Conservation (phyloP, 2,113 vertebrate genomes). For the Sprattus sprattus region DNA sequence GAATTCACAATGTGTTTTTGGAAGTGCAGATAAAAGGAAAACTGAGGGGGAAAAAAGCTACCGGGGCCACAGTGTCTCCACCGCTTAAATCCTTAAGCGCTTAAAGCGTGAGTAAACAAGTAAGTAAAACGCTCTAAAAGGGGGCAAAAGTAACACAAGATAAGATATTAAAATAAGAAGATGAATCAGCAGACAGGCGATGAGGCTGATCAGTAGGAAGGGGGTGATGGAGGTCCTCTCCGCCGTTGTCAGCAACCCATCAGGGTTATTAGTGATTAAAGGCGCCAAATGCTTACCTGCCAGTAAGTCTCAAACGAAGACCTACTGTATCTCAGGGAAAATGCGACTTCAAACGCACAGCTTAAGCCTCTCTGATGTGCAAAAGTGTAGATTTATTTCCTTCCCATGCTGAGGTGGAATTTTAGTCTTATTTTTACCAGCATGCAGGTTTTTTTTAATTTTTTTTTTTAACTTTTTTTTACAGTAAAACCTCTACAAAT, state of each 20-base stretch:
- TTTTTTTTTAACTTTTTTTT: constrained; percentile 5
- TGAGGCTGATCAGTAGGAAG: constrained; percentile 64
- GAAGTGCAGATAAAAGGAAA: constrained; percentile 40
- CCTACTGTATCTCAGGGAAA: constrained; percentile 51
- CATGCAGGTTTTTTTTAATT: constrained; percentile 45
- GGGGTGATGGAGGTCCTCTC: constrained; percentile 51
- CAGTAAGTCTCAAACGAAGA: constrained; percentile 55
- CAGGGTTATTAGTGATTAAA: constrained; percentile 68
- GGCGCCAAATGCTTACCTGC: constrained; percentile 58
- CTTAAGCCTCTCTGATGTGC: constrained; percentile 66
- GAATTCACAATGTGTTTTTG: background rate
- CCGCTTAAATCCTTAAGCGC: constrained; percentile 20
- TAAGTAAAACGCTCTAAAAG: background rate
- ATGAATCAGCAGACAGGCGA: constrained; percentile 62
- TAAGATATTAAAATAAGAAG: constrained; percentile 62
- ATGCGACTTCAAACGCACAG: constrained; percentile 61
- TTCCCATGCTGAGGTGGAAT: constrained; percentile 38
- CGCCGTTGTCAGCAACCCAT: constrained; percentile 63
- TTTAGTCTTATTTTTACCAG: constrained; percentile 41
- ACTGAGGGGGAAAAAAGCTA: constrained; percentile 31
- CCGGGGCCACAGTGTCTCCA: background rate
- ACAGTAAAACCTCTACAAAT: constrained; percentile 29
- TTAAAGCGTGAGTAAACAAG: constrained; percentile 41
- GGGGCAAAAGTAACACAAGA: background rate
- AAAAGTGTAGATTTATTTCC: constrained; percentile 56